Evolutionary conservation across 2,113 vertebrate genomes (phyloP).

Genomic region (Melanotaenia duboulayi): DNA sequence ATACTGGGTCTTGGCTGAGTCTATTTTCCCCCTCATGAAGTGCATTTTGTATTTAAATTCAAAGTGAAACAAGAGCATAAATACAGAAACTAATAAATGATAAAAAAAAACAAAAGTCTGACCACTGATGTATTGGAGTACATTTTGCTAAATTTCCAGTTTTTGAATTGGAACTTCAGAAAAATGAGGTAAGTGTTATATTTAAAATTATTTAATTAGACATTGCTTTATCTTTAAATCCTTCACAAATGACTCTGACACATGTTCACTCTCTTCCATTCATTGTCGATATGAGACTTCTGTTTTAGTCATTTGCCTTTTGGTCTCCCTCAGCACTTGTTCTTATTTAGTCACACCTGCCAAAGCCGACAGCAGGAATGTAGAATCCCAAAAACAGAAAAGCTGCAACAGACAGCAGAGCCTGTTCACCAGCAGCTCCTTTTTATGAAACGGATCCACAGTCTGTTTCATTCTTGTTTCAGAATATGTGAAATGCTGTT

Average conservation of each 20-base stretch:
- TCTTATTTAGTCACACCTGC: slow-evolving; percentile 49
- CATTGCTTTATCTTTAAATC: slow-evolving; percentile 24
- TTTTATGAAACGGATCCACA: not conserved
- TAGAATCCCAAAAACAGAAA: not conserved
- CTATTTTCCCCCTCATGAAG: not conserved
- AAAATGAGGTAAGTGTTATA: slow-evolving; percentile 67
- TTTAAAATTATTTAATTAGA: slow-evolving; percentile 16
- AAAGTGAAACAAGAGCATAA: not conserved
- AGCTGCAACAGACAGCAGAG: slow-evolving; percentile 23
- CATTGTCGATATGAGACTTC: not conserved
- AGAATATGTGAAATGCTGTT: not conserved
- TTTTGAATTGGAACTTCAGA: slow-evolving; percentile 40
- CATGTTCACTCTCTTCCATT: not conserved
- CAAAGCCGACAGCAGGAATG: slow-evolving; percentile 33
- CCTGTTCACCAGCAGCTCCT: slow-evolving; percentile 6
- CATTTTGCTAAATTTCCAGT: slow-evolving; percentile 42
- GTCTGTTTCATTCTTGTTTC: not conserved
- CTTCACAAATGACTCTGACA: not conserved
- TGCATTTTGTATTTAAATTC: not conserved
- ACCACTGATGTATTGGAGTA: slow-evolving; percentile 1
- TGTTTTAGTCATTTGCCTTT: slow-evolving; percentile 29
- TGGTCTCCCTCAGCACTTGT: slow-evolving; percentile 13
- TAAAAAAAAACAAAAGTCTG: not conserved
- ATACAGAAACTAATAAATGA: not conserved
- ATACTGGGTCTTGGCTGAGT: slow-evolving; percentile 12